Evolutionary conservation across 2,797 vertebrate species (phyloP), one percentile per base, ranked within the genome.

Genomic region (Coccyzus lansbergi): DNA sequence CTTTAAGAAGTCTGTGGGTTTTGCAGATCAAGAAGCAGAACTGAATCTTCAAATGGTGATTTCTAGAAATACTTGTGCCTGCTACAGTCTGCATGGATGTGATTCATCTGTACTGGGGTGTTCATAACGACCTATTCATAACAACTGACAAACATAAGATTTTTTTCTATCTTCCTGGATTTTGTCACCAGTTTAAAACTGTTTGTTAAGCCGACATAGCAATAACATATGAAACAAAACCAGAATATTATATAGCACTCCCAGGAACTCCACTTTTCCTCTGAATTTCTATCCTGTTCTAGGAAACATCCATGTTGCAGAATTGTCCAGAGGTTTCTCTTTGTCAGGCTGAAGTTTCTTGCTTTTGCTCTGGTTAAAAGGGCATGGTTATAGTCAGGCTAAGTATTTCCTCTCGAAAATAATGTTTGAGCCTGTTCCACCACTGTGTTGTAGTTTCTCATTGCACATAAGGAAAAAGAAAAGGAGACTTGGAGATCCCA

Each of bases 161-260:
- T 18, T 76, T n/a, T 87, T 80, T 53, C 5, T 3, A 7, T 49
- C 34, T 63, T 91, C 81, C 51, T 94, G 76, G 42, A 56, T 95
- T 87, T 75, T 80, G 65, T 82, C 46, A 11, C 28, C 55, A 17
- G 14, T 31, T 56, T 36, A 11, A 46, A 89, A 68, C 31, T 64
- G 4, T 83, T 51, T 83, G 52, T 81, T 87, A 83, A 88, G 28
- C 49, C 62, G 74, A 26, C 7, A 4, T 69, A 78, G 87, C 55
- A 91, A 81, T 78, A 93, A 94, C 74, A 71, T 17, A 68, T 88
- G 38, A 83, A 92, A 29, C 34, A 58, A 95, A 92, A 78, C n/a
- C 64, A 77, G 51, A 92, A 71, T 79, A 49, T n/a, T 77, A 48
- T 31, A 29, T 20, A 55, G 31, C 71, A 92, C 10, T 4, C 42